Percentiles rank a stretch among this genome's conserved stretches.
These are phyloP conservation scores for Phyllotreta cruciferae DNA, from an alignment of 2,888 invertebrate genomes.

Conservation along the genomic window DNA sequence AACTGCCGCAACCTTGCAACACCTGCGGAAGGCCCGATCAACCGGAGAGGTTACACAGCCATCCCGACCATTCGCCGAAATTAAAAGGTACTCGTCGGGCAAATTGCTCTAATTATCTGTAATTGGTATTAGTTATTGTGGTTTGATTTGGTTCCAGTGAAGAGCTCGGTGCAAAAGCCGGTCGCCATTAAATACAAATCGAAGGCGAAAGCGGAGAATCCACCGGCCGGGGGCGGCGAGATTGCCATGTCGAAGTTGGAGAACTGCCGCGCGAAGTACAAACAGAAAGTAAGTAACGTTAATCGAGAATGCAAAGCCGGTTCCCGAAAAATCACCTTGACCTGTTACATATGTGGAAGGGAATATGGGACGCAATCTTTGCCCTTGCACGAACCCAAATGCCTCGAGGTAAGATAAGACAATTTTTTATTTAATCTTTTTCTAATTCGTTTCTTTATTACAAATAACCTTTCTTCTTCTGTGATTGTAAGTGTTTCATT, in stretches of 20 bases:
- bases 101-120: too few relatives aligned
- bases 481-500: too few relatives aligned
- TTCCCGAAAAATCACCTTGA: constrained; percentile 56
- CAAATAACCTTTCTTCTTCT: too few relatives aligned
- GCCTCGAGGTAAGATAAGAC: constrained; percentile 62
- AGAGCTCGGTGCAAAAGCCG: constrained; percentile 63
- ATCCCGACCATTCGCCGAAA: constrained; percentile 55
- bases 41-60: constrained; percentile 71
- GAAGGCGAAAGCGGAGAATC: constrained; percentile 37
- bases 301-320: constrained; percentile 24
- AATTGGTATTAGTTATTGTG: too few relatives aligned
- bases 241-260: constrained; percentile 18
- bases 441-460: too few relatives aligned
- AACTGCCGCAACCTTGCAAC: constrained; percentile 66
- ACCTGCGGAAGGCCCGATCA: constrained; percentile 73
- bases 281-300: constrained; percentile 12
- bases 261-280: constrained; percentile 12
- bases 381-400: constrained; percentile 72
- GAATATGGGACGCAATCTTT: constrained; percentile 73
- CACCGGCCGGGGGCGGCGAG: not conserved
- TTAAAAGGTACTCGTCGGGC: constrained; percentile 45
- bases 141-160: constrained; percentile 52
- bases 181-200: constrained; percentile 61
- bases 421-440: not conserved
- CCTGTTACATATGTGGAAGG: constrained; percentile 71